Evolutionary conservation across 2,888 invertebrate genomes (phyloP), one percentile per base, ranked within the genome.

Genomic region (Frankliniella fusca): DNA sequence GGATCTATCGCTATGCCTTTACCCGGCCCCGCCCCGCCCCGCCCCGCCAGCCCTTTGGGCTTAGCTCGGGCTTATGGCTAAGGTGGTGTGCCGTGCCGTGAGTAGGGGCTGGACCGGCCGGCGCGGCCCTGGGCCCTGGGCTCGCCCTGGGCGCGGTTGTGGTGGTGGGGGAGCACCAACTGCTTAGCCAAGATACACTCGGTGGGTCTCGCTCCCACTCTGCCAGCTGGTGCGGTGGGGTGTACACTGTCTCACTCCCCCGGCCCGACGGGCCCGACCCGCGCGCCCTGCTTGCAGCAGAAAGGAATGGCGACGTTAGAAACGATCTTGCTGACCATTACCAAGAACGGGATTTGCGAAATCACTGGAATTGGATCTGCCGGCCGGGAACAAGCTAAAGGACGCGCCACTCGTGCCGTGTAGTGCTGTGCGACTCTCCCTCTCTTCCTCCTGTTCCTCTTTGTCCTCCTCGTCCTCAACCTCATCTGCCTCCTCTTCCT

Each of bases 361-460:
- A 76, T 76, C 27, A 76, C 70, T 27, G 23, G 70, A 76, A 76
- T 76, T 76, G 70, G 70, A 76, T 76, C 70, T 23, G 27, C 38
- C 38, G 61, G 61, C 61, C 20, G 61, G 70, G 23, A 76, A 76
- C 70, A 76, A 76, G 70, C 70, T 76, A 12, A 9, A 76, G 70
- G 70, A 23, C 70, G 23, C 70, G 54, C 54, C 54, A 54, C 54
- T 54, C 15, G 54, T 15, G 12, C 38, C 38, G 38, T 38, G 38
- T 38, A 38, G 38, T 38, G 38, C 38, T 38, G 38, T 38, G 38
- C 38, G 38, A 38, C 3, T 3, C 38, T 38, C 38, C 5, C 38
- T 5, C 5, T 5, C 38, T 5, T 38, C 38, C 38, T 38, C 38
- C 38, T 38, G 3, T 5, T 38, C 38, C 38, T 38, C 5, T 5